Conservation (phyloP, 2,888 invertebrate genomes). For the Meliscaeva auricollis region DNA sequence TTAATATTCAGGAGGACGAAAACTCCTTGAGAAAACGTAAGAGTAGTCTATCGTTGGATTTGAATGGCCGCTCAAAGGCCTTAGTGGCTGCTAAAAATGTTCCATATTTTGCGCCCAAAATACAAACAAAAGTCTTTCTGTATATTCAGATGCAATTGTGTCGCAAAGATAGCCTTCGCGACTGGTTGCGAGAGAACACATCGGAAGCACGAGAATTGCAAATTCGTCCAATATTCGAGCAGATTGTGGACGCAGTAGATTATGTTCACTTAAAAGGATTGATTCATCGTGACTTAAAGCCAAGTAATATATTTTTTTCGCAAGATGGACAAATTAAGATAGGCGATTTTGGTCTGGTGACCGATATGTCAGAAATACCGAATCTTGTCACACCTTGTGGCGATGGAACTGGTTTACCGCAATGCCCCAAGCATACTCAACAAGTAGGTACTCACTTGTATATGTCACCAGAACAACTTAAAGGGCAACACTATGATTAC, state of each 20-base stretch:
- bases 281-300: slow-evolving; percentile 98
- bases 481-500: slow-evolving; percentile 90
- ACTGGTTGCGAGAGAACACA: slow-evolving; percentile 91
- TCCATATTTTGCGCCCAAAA: slow-evolving; percentile 76
- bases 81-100: slow-evolving; percentile 46
- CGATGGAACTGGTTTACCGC: slow-evolving; percentile 80
- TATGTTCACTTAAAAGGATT: slow-evolving; percentile 97
- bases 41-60: slow-evolving; percentile 45
- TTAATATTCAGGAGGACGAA: slow-evolving; percentile 35
- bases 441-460: slow-evolving; percentile 95
- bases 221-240: slow-evolving; percentile 91
- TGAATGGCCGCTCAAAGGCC: slow-evolving; percentile 58
- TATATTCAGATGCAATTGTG: slow-evolving; percentile 99
- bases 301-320: slow-evolving; percentile 97
- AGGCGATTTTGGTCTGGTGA: slow-evolving; percentile 99
- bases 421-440: slow-evolving; percentile 86
- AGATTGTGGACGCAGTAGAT: slow-evolving; percentile 97
- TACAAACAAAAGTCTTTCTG: slow-evolving; percentile 88
- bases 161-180: slow-evolving; percentile 93
- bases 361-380: slow-evolving; percentile 89
- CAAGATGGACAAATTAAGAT: slow-evolving; percentile 96
- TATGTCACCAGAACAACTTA: slow-evolving; percentile 98
- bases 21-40: slow-evolving; percentile 50
- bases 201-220: slow-evolving; percentile 84
- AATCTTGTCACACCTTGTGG: slow-evolving; percentile 81